Percentiles rank a stretch among this genome's conserved stretches.
These are phyloP conservation scores for Alligator mississippiensis DNA, from an alignment of 2,113 vertebrate species.

Conservation along the genomic window DNA sequence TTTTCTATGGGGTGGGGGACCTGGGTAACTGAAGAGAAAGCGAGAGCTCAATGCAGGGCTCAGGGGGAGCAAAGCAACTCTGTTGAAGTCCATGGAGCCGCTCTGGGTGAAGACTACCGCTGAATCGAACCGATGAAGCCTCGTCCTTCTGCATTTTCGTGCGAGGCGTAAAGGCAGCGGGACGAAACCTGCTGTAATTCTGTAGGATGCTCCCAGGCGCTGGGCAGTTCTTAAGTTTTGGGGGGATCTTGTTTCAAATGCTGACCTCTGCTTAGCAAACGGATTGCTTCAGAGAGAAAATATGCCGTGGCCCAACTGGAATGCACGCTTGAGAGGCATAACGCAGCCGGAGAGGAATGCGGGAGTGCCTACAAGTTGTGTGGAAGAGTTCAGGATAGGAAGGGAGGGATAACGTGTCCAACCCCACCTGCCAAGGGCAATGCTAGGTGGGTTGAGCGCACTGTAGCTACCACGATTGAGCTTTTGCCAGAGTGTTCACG, in stretches of 20 bases:
- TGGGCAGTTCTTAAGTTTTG: background rate
- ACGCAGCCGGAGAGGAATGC: background rate
- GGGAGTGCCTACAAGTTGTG: rapidly evolving
- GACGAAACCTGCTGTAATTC: background rate
- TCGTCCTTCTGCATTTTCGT: background rate
- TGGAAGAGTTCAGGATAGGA: background rate
- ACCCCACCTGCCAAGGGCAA: background rate
- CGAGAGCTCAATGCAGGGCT: background rate
- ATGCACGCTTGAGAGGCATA: background rate
- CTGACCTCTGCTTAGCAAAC: background rate
- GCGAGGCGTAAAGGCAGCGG: background rate
- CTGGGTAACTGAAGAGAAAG: background rate
- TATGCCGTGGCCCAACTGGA: background rate
- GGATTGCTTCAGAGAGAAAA: background rate
- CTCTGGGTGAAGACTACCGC: background rate
- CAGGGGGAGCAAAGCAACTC: background rate
- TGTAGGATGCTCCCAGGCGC: background rate
- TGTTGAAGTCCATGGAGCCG: background rate
- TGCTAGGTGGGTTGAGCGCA: background rate
- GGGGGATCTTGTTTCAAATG: background rate
- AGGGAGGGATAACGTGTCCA: background rate
- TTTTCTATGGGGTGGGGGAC: background rate
- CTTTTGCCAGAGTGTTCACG: background rate
- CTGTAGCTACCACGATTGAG: background rate
- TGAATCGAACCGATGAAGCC: background rate